Evolutionary conservation across 1,140 invertebrate genomes (phyloP), one percentile per base, ranked within the genome.

Genomic region (Drosophila auraria): DNA sequence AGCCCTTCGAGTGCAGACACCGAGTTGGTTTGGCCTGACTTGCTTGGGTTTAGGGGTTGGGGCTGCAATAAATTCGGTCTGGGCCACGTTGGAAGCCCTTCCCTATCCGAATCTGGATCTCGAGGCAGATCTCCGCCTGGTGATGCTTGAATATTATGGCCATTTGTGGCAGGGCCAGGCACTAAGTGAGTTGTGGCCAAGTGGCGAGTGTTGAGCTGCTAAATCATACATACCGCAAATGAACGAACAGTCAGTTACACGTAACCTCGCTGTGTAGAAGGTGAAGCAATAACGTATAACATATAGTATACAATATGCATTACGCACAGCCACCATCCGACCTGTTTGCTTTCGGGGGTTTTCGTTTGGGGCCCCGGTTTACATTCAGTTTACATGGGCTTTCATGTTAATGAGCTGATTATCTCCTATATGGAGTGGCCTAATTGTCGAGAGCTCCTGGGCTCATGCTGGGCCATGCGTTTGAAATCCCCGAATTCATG

Each of bases 141-240:
- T 44, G 40, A 38, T 50, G 64, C 66, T 76, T 71, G 81, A 66
- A 78, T 72, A 69, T 77, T 83, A 59, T 71, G 65, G 70, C 86
- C 82, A 86, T 87, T 87, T 87, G 86, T 68, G 84, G 86, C 84
- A 90, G 78, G 56, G 62, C 80, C 50, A 59, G 40, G 53, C 82
- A 75, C 74, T 66, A 90, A 90, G 82, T 90, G 86, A 87, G 84
- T 87, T 90, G 84, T 90, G 86, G 82, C 86, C 86, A 84, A 82
- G 81, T 78, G 65, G 47, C 64, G 56, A 81, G 78, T 56, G 81
- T 90, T 78, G 68, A 78, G 58, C 73, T 74, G 74, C 61, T 82
- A 90, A 87, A 84, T 84, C 82, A 87, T 75, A 69, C 65, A 84
- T 49, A 69, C 61, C 63, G 49, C 74, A 73, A 49, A 78, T 45